phyloP scores from a whole-genome alignment of 2,888 invertebrate species.

The Seladonia tumulorum region DNA sequence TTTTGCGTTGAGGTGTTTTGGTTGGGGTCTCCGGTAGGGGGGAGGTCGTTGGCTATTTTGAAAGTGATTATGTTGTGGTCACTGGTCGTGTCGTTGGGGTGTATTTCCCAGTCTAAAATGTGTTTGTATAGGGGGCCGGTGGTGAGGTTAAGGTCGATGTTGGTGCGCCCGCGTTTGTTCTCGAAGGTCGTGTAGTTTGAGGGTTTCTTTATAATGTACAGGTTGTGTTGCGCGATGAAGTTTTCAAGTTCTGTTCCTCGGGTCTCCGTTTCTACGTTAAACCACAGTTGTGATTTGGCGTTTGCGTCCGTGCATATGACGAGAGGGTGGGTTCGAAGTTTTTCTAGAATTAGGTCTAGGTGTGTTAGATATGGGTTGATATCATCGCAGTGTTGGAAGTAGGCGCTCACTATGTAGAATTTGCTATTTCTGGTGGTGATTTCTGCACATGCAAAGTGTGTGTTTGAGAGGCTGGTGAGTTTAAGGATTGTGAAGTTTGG shows the following conservation, averaged over 20 bases:
- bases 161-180: no score
- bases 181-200: no score
- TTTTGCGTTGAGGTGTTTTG: background rate
- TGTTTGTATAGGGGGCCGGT: no score
- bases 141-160: no score
- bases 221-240: no score
- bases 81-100: no score
- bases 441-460: slow-evolving; percentile 9
- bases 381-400: slow-evolving; percentile 7
- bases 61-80: no score
- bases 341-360: background rate
- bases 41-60: no score
- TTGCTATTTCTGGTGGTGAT: background rate
- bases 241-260: no score
- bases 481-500: background rate
- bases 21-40: background rate
- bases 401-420: background rate
- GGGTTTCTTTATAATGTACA: no score
- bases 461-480: background rate
- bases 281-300: slow-evolving; percentile 28
- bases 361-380: slow-evolving; percentile 16
- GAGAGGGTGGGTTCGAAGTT: background rate
- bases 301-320: slow-evolving; percentile 12
- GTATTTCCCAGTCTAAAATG: no score
- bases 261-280: no score